Conservation (phyloP, 2,113 vertebrate species). For the Ibidorhyncha struthersii region DNA sequence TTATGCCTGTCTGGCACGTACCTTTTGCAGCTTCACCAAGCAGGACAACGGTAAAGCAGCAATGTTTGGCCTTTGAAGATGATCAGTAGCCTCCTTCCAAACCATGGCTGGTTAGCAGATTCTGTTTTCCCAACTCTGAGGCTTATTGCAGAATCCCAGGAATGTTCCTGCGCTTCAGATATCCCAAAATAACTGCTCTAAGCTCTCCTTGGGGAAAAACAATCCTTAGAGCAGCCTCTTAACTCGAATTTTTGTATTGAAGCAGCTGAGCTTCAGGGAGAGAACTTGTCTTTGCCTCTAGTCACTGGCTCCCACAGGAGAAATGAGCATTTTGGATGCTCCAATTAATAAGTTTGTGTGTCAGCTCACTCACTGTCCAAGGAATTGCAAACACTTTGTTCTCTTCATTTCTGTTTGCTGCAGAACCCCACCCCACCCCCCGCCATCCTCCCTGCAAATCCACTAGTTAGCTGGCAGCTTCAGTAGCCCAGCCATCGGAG, state of each 20-base stretch:
- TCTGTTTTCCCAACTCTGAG: slow-evolving; percentile 69
- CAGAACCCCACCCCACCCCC: neutral
- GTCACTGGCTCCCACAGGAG: neutral
- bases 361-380: neutral
- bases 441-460: neutral
- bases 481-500: neutral
- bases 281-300: slow-evolving; percentile 29
- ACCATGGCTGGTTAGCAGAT: slow-evolving; percentile 21
- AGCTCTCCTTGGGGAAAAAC: slow-evolving; percentile 61
- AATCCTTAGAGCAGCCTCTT: slow-evolving; percentile 49
- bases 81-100: neutral
- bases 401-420: neutral
- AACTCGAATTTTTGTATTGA: slow-evolving; percentile 37
- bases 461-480: neutral
- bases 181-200: slow-evolving; percentile 76
- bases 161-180: slow-evolving; percentile 74
- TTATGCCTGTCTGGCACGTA: neutral
- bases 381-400: slow-evolving; percentile 22
- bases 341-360: slow-evolving; percentile 13
- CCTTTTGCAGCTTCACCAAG: neutral
- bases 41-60: neutral
- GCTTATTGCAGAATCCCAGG: slow-evolving; percentile 71
- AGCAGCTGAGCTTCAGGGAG: slow-evolving; percentile 31
- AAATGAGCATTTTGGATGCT: slow-evolving; percentile 14
- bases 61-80: neutral